Base-by-base conservation (phyloP, 2,113 vertebrate species). In the Galemys pyrenaicus region DNA sequence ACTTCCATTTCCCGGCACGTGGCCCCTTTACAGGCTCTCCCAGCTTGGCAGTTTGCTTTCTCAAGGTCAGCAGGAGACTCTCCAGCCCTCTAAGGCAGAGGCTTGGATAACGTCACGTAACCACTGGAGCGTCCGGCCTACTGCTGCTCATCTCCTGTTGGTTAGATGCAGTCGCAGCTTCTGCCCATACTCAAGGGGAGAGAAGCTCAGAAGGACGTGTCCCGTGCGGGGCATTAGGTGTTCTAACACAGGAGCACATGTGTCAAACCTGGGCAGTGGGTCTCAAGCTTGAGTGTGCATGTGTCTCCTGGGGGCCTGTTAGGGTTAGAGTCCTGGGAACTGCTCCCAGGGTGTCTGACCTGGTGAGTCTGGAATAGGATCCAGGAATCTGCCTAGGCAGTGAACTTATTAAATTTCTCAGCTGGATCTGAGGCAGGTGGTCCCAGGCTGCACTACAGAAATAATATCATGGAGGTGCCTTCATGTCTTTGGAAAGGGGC, bases 351-450 rank as follows among this genome's bases (percentile, higher is more conserved):
- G 41, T 68, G 73, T 95, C 70, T 91, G 68, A 82, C n/a, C 83
- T 39, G 35, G 44, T 58, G n/a, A 79, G 10, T 81, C 85, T 75
- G 75, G 65, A 9, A 22, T 41, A 28, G 8, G 22, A 12, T 39
- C 62, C 77, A 83, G 39, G 17, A 92, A 75, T 82, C 32, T 81
- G 51, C 92, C 87, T 88, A 83, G 54, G 28, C 64, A 89, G 44
- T 12, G n/a, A 70, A 28, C 16, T n/a, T n/a, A 78, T 26, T 70
- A 78, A n/a, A 70, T 77, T 82, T 87, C 56, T 93, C 60, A 62
- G 44, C 64, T 90, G 30, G 3, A 15, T 41, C 65, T 75, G 71
- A 89, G 37, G 68, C n/a, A 13, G 26, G 24, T 35, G 41, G 49
- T 71, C 41, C 41, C 22, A 67, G 49, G 56, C 32, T 26, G 32